phyloP scores from a whole-genome alignment of 2,113 vertebrate species.

The Cyphomyrus plagiostoma region DNA sequence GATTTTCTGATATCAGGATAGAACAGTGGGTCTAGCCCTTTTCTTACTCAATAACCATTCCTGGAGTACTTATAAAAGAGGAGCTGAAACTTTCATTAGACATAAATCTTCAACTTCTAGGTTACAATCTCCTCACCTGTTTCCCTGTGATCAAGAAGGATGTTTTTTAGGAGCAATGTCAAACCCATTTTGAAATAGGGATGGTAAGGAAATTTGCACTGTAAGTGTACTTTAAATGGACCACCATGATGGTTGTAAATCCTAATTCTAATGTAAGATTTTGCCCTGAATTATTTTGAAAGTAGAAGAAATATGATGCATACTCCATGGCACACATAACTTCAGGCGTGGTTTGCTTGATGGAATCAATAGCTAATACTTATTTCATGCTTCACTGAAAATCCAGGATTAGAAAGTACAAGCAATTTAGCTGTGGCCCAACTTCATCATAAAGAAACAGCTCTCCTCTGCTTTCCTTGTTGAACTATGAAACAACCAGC shows the following conservation, averaged over 20 bases:
- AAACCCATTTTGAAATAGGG: neutral
- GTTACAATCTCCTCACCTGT: neutral
- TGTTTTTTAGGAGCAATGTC: neutral
- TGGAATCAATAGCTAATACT: slow-evolving; percentile 10
- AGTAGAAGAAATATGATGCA: slow-evolving; percentile 2
- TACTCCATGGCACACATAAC: neutral
- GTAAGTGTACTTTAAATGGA: neutral
- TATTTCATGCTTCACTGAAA: slow-evolving; percentile 8
- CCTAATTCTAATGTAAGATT: neutral
- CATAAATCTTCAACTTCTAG: neutral
- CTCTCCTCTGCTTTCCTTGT: neutral
- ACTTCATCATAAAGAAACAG: neutral
- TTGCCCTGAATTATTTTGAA: slow-evolving; percentile 1
- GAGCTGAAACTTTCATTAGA: neutral
- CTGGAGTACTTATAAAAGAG: neutral
- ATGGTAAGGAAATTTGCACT: neutral
- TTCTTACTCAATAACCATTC: neutral
- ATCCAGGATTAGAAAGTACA: slow-evolving; percentile 2
- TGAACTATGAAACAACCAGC: neutral
- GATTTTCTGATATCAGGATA: neutral
- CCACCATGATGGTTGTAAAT: neutral
- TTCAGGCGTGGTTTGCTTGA: slow-evolving; percentile 7
- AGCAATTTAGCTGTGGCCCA: neutral
- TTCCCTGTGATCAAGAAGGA: neutral
- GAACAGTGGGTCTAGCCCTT: neutral